These are phyloP conservation scores for Peromyscus nudipes DNA, from an alignment of 2,797 vertebrate genomes.

Conservation along the genomic window DNA sequence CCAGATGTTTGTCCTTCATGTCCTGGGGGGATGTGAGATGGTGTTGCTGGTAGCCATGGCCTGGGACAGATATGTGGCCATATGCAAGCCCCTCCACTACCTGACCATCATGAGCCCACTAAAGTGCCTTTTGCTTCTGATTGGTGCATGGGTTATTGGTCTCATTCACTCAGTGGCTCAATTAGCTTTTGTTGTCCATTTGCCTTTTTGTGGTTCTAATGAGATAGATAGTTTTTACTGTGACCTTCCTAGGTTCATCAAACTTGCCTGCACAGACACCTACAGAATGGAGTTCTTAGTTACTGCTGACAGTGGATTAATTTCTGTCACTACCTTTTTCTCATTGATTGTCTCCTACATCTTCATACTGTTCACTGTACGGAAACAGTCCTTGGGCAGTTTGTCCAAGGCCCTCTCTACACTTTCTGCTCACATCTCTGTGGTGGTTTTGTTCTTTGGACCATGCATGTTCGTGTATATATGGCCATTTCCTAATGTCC, in stretches of 20 bases:
- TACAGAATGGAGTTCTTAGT: conserved; percentile 65
- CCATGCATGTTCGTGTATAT: conserved; percentile 61
- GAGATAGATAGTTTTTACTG: conserved; percentile 75
- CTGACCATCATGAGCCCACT: conserved; percentile 50
- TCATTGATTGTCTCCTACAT: conserved; percentile 62
- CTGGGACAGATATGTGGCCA: conserved; percentile 62
- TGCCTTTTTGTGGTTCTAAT: conserved; percentile 70
- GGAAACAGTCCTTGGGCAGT: background rate
- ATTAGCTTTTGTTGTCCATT: conserved; percentile 55
- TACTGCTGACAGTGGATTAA: conserved; percentile 57
- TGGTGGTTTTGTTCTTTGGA: conserved; percentile 74
- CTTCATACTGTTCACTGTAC: conserved; percentile 60
- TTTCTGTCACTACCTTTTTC: conserved; percentile 51
- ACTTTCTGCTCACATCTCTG: conserved; percentile 60
- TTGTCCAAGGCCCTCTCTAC: conserved; percentile 57
- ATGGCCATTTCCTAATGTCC: conserved; percentile 60
- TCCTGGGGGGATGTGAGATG: conserved; percentile 67
- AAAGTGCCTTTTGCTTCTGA: conserved; percentile 46
- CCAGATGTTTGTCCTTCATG: conserved; percentile 67
- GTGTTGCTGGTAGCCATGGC: conserved; percentile 51
- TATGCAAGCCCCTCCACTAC: conserved; percentile 63
- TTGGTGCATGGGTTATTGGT: conserved; percentile 39
- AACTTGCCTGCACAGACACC: conserved; percentile 52
- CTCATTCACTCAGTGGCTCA: conserved; percentile 64
- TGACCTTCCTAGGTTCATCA: conserved; percentile 73